Conservation (phyloP, 2,797 vertebrate genomes). For the Ptychadena robeensis region DNA sequence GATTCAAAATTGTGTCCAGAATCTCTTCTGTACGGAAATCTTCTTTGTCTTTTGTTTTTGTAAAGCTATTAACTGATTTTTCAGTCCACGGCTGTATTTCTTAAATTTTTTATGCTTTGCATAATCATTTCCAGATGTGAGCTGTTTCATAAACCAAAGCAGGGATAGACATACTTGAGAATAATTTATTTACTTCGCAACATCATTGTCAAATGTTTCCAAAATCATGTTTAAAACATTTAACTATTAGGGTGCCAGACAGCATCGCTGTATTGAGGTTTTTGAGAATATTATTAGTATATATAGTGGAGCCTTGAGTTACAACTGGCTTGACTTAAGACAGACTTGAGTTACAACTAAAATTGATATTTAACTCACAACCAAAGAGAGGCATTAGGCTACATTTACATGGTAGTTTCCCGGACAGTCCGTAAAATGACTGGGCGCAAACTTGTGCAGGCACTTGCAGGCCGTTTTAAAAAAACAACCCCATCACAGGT, state of each 20-base stretch:
- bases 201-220: constrained; percentile 6
- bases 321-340: too few species aligned
- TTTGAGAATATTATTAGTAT: too few species aligned
- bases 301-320: too few species aligned
- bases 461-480: too few species aligned
- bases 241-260: neutral
- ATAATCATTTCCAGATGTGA: constrained; percentile 51
- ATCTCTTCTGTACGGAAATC: neutral
- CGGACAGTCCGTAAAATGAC: too few species aligned
- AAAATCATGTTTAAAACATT: neutral
- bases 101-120: neutral
- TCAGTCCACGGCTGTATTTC: neutral
- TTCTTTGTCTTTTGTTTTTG: constrained; percentile 12
- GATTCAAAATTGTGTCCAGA: neutral
- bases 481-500: too few species aligned
- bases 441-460: too few species aligned
- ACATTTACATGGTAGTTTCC: too few species aligned
- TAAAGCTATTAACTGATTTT: constrained; percentile 7
- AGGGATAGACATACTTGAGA: constrained; percentile 1
- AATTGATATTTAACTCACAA: too few species aligned
- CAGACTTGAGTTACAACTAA: too few species aligned
- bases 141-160: neutral
- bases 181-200: neutral
- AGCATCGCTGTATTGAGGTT: too few species aligned
- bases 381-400: too few species aligned